Evolutionary conservation across 1,140 invertebrate species (phyloP).

Genomic region (Colletes latitarsis): DNA sequence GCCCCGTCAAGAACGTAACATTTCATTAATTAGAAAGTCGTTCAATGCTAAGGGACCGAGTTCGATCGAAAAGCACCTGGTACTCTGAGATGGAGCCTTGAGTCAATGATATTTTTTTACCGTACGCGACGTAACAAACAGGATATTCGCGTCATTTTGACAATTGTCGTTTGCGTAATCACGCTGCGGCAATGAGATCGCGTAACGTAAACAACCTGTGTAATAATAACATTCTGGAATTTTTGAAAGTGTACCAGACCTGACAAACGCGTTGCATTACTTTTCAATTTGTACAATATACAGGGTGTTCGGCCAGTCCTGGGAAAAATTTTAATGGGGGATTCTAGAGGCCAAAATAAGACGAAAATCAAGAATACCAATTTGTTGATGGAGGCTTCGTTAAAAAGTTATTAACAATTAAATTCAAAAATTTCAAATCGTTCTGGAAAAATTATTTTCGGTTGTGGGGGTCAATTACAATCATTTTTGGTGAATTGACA

Average conservation of each 20-base stretch:
- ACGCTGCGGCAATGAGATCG: conserved; percentile 8
- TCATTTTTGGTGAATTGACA: too few species aligned
- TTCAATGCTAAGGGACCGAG: conserved; percentile 25
- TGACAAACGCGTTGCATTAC: not conserved
- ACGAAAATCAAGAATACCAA: too few species aligned
- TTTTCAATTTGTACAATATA: not conserved
- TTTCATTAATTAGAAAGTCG: conserved; percentile 67
- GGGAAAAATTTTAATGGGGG: too few species aligned
- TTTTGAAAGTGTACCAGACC: not conserved
- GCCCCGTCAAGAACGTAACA: conserved; percentile 55
- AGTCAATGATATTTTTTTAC: conserved; percentile 11
- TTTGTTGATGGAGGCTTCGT: too few species aligned
- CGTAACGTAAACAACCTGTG: not conserved
- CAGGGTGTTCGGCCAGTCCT: too few species aligned
- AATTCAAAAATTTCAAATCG: too few species aligned
- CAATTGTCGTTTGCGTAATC: not conserved
- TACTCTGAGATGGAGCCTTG: not conserved
- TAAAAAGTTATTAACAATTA: too few species aligned
- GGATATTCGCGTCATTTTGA: not conserved
- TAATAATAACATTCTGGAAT: not conserved
- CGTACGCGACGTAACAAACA: conserved; percentile 18
- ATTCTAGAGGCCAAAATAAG: too few species aligned
- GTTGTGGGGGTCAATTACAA: too few species aligned
- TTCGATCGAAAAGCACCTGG: conserved; percentile 17
- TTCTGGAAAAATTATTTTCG: too few species aligned